Conservation (phyloP, 2,888 invertebrate species). For the Caenorhabditis panamensis region DNA sequence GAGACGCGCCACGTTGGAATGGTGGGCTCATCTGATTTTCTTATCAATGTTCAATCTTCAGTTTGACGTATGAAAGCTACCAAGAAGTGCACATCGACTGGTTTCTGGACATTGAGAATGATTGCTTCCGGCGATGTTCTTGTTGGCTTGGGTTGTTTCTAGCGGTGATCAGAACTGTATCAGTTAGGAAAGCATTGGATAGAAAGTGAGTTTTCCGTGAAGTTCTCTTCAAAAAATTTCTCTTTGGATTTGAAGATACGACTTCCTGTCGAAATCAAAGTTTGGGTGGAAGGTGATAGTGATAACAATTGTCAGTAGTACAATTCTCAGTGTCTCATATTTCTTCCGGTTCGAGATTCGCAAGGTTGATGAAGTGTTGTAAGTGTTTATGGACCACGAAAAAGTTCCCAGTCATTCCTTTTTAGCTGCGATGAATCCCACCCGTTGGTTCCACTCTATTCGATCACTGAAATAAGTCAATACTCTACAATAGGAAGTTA, state of each 20-base stretch:
- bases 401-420: neutral
- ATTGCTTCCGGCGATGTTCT: constrained; percentile 14
- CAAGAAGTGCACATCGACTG: constrained; percentile 1
- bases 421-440: neutral
- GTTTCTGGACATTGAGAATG: constrained; percentile 8
- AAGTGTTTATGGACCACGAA: neutral
- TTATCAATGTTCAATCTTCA: neutral
- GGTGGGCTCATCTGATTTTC: neutral
- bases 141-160: constrained; percentile 11
- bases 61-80: neutral
- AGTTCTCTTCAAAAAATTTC: no score
- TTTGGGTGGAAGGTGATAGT: neutral
- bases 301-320: neutral
- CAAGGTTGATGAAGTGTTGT: neutral
- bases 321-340: constrained; percentile 15
- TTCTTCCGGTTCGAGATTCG: constrained; percentile 15
- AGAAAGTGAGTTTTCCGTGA: neutral
- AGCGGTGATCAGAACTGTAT: constrained; percentile 10
- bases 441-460: neutral
- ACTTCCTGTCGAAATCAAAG: neutral
- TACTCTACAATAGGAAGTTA: neutral
- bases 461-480: neutral
- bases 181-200: constrained; percentile 1
- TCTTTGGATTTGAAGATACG: no score
- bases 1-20: neutral